Percentiles rank a stretch among this genome's conserved stretches.
phyloP scores from a whole-genome alignment of 2,888 invertebrate genomes.

The Drosophila birchii region DNA sequence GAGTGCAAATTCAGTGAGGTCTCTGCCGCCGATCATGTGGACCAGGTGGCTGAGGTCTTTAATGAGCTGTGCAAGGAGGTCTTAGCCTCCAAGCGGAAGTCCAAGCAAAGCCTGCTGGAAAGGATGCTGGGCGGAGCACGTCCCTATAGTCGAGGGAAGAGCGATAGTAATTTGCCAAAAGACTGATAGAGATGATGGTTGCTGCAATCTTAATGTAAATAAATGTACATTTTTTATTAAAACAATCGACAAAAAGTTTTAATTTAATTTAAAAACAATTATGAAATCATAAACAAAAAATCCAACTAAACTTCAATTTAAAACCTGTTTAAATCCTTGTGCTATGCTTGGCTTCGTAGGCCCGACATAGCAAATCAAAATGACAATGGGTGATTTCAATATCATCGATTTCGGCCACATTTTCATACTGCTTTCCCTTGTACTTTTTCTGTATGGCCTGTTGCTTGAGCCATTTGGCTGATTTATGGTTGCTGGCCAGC shows the following conservation, averaged over 20 bases:
- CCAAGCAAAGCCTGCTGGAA: slow-evolving; percentile 93
- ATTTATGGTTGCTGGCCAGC: slow-evolving; percentile 89
- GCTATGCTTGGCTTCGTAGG: slow-evolving; percentile 54
- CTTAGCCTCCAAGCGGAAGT: slow-evolving; percentile 90
- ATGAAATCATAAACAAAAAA: neutral
- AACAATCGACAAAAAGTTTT: neutral
- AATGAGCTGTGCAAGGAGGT: slow-evolving; percentile 94
- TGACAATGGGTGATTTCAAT: slow-evolving; percentile 70
- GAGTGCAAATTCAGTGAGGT: slow-evolving; percentile 95
- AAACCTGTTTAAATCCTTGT: slow-evolving; percentile 36
- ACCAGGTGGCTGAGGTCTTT: slow-evolving; percentile 93
- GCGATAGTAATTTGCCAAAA: slow-evolving; percentile 94
- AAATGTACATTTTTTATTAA: slow-evolving; percentile 42
- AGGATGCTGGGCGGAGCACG: slow-evolving; percentile 92
- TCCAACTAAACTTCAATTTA: neutral
- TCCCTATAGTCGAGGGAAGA: slow-evolving; percentile 93
- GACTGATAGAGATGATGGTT: slow-evolving; percentile 86
- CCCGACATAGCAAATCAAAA: slow-evolving; percentile 67
- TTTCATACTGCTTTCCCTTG: slow-evolving; percentile 88
- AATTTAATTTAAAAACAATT: neutral
- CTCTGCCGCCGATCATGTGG: slow-evolving; percentile 94
- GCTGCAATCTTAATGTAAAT: slow-evolving; percentile 36
- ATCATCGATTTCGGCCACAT: slow-evolving; percentile 79
- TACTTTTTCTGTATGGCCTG: slow-evolving; percentile 96
- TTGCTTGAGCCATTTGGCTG: slow-evolving; percentile 89